Evolutionary conservation across 2,113 vertebrate species (phyloP), one percentile per base, ranked within the genome.

Genomic region (Mungos mungo): DNA sequence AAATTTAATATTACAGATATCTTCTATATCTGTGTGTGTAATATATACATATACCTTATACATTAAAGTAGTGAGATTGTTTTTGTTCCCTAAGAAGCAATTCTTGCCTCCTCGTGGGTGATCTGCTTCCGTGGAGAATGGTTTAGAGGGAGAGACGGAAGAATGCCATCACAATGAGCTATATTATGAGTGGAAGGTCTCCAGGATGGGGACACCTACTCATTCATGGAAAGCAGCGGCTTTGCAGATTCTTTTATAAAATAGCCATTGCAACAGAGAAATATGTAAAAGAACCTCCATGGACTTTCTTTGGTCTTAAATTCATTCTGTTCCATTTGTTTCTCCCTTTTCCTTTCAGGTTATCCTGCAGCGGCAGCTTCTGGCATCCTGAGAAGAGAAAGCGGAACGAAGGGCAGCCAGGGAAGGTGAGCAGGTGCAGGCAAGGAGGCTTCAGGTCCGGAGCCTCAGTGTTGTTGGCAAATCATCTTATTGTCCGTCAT

Each of bases 341-440:
- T 11, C 4, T 57, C 0, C 38, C 52, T 21, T 60, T 16, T 45
- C 15, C 3, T 35, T 66, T 72, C 31, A 71, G 29, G 11, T 33
- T 63, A n/a, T 87, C 25, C 41, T 11, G 23, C 52, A 38, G 38
- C 35, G 35, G 82, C 87, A 29, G 71, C 63, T 41, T 29, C 60
- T 45, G 35, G n/a, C 27, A 60, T 10, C 5, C 50, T 35, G 38
- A 41, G 57, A 31, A 19, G 27, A 16, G 29, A 54, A 89, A 71
- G 47, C 14, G 52, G 52, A n/a, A 84, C 41, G 5, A 6, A 57
- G 63, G 13, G n/a, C 60, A 41, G 45, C 1, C 8, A 14, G 38
- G 60, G 60, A 19, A 0, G 11, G 41, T 3, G 15, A 63, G 15
- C 3, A 3, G 3, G 13, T 2, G 0, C 2, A 27, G 54, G 76